Conservation (phyloP, 2,113 vertebrate species). For the Indri indri region DNA sequence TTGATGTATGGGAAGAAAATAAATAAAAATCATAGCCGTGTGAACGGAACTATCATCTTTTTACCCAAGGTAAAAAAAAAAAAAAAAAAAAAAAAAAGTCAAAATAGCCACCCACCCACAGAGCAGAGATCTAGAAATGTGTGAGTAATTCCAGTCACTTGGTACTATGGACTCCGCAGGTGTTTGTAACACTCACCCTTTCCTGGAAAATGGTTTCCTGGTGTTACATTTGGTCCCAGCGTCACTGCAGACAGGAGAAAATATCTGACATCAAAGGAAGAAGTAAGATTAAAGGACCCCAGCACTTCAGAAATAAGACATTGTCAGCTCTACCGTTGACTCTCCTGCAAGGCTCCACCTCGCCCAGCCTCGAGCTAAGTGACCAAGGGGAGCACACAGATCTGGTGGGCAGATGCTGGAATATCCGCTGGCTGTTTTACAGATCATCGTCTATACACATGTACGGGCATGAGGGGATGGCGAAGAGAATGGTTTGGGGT, state of each 20-base stretch:
- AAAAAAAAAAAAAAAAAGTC: background rate
- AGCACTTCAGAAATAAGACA: slow-evolving; percentile 64
- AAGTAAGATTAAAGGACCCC: slow-evolving; percentile 73
- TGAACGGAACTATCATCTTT: slow-evolving; percentile 27
- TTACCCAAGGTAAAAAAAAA: background rate
- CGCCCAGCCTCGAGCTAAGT: slow-evolving; percentile 33
- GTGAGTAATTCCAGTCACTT: slow-evolving; percentile 74
- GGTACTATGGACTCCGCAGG: slow-evolving; percentile 52
- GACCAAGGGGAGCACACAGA: background rate
- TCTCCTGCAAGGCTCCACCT: background rate
- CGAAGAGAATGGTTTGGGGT: background rate
- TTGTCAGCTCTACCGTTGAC: slow-evolving; percentile 40
- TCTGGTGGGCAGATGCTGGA: slow-evolving; percentile 75
- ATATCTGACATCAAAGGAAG: slow-evolving; percentile 74
- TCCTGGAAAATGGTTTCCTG: slow-evolving; percentile 75
- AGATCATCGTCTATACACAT: background rate
- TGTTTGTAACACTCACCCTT: slow-evolving; percentile 59
- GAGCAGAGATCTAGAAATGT: slow-evolving; percentile 50
- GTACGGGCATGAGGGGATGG: background rate
- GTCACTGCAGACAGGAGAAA: slow-evolving; percentile 58
- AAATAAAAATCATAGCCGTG: slow-evolving; percentile 15
- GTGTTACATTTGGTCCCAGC: slow-evolving; percentile 66
- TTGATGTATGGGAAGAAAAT: slow-evolving; percentile 6
- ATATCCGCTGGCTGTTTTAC: background rate
- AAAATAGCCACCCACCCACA: slow-evolving; percentile 52